A percentile compares a stretch with the other conserved stretches of the same genome.
These are phyloP conservation scores for Drosophila meridionalis DNA, from an alignment of 2,888 invertebrate genomes.

Conservation along the genomic window DNA sequence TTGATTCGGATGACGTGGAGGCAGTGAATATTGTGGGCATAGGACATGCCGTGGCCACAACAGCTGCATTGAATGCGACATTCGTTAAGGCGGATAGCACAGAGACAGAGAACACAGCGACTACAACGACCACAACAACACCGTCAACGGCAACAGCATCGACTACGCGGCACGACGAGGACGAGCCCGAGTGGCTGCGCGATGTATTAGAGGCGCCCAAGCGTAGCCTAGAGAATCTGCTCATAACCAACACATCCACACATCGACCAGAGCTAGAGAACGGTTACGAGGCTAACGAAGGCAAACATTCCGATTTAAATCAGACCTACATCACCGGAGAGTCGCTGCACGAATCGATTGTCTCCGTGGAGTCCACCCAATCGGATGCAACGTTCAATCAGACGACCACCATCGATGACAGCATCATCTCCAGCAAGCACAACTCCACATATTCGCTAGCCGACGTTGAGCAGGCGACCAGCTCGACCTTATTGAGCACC, in stretches of 20 bases:
- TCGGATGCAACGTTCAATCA: conserved; percentile 83
- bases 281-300: conserved; percentile 43
- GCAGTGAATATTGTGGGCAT: conserved; percentile 79
- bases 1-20: conserved; percentile 80
- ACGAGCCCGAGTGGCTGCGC: conserved; percentile 87
- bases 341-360: conserved; percentile 84
- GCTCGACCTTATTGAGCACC: conserved; percentile 75
- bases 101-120: conserved; percentile 63
- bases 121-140: conserved; percentile 54
- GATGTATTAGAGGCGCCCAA: conserved; percentile 87
- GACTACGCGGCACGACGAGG: conserved; percentile 85
- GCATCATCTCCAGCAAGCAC: conserved; percentile 84
- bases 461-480: conserved; percentile 84
- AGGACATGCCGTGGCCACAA: conserved; percentile 62
- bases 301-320: conserved; percentile 71
- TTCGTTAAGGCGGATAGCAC: conserved; percentile 70
- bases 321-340: conserved; percentile 70
- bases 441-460: conserved; percentile 85
- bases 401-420: conserved; percentile 85
- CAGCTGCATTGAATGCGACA: conserved; percentile 55
- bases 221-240: conserved; percentile 83
- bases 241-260: conserved; percentile 58
- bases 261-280: conserved; percentile 60
- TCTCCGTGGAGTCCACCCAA: conserved; percentile 84
- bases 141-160: conserved; percentile 84